Evolutionary conservation across 2,113 vertebrate genomes (phyloP).

Genomic region (Serinus canaria): DNA sequence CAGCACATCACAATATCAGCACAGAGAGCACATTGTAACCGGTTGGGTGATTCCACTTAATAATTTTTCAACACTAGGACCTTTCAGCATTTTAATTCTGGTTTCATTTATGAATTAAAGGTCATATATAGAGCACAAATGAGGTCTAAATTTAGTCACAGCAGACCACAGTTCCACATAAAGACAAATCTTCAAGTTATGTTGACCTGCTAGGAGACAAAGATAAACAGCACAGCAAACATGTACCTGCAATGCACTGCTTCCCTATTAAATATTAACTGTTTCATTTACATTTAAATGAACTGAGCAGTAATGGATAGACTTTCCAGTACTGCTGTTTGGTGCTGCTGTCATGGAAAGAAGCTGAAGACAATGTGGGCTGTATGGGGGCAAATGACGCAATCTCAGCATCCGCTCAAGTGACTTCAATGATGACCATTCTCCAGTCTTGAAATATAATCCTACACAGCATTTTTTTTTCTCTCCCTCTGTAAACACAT

Average conservation of each 20-base stretch:
- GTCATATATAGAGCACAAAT: conserved; percentile 87
- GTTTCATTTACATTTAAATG: conserved; percentile 85
- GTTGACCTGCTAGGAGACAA: conserved; percentile 83
- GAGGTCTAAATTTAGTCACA: conserved; percentile 91
- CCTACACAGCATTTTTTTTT: conserved; percentile 59
- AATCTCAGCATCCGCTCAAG: conserved; percentile 64
- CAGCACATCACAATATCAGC: conserved; percentile 56
- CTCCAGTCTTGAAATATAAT: conserved; percentile 71
- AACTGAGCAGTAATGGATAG: conserved; percentile 68
- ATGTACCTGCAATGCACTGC: conserved; percentile 75
- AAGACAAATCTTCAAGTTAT: conserved; percentile 91
- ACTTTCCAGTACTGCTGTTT: conserved; percentile 70
- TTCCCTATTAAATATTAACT: conserved; percentile 84
- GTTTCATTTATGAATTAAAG: conserved; percentile 77
- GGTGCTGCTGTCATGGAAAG: conserved; percentile 74
- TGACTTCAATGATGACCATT: conserved; percentile 68
- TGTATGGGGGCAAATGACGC: conserved; percentile 58
- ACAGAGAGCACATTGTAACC: conserved; percentile 33
- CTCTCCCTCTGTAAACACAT: conserved; percentile 74
- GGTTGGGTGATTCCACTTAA: conserved; percentile 55
- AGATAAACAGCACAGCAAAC: conserved; percentile 74
- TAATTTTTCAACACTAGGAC: conserved; percentile 63
- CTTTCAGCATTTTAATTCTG: conserved; percentile 60
- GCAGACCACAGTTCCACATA: conserved; percentile 82
- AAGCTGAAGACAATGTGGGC: conserved; percentile 69